Evolutionary conservation across 2,797 vertebrate genomes (phyloP).

Genomic region (Tokudaia muenninki): DNA sequence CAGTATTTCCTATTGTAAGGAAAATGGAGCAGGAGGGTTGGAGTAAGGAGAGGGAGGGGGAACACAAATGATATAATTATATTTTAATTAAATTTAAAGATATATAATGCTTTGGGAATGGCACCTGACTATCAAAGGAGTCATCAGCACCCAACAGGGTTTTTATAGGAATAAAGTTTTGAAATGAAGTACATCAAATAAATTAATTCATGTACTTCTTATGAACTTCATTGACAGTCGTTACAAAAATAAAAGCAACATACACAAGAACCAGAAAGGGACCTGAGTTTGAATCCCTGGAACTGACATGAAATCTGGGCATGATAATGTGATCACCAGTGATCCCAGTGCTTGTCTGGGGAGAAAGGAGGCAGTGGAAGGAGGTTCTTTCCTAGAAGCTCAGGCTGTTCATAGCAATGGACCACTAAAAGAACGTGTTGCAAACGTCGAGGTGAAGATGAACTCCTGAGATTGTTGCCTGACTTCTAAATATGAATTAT

Average conservation of each 20-base stretch:
- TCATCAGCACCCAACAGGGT: background rate
- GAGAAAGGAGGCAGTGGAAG: background rate
- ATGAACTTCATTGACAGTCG: background rate
- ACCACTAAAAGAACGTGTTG: too few species aligned
- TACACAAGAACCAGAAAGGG: background rate
- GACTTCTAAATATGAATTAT: background rate
- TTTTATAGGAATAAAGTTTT: constrained; percentile 13
- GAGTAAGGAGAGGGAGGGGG: too few species aligned
- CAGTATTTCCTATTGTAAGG: constrained; percentile 71
- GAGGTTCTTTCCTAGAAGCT: background rate
- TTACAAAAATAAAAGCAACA: constrained; percentile 29
- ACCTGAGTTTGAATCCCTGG: background rate
- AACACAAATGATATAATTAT: background rate
- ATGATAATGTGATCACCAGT: background rate
- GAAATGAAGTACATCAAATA: background rate
- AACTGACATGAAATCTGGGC: background rate
- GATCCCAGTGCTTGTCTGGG: background rate
- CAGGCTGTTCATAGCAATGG: background rate
- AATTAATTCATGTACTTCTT: background rate
- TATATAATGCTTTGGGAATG: constrained; percentile 53
- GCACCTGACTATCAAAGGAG: constrained; percentile 1
- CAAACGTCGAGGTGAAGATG: background rate
- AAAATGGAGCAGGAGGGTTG: constrained; percentile 42
- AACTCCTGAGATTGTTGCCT: background rate
- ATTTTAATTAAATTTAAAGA: constrained; percentile 4